Base-by-base conservation (phyloP, 2,888 invertebrate genomes). In the Phalangium opilio region DNA sequence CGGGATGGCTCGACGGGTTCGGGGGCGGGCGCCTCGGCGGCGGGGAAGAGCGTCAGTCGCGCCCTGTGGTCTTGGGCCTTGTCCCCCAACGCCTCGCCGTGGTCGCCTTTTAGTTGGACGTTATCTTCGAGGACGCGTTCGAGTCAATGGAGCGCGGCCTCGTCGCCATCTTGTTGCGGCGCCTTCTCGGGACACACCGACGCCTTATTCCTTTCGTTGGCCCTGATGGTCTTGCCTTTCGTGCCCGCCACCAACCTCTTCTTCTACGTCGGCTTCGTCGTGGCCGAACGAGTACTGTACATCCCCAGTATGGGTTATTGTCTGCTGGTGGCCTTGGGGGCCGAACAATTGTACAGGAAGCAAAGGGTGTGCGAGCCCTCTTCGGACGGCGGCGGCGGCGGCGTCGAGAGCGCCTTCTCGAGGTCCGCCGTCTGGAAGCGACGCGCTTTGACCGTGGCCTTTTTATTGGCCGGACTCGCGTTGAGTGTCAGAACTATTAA, bases 241-340 rank as follows among this genome's bases (percentile, higher is more conserved):
- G 74, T 95, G 62, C 95, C 93, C 55, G 93, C 95, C 54, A 83
- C 87, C 60, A 96, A 96, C 74, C 71, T 93, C 60, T 81, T 95
- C 69, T 91, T 93, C 73, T 93, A 95, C 69, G 95, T 96, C 51
- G 96, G 96, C 43, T 96, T 96, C 69, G 95, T 96, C 57, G 83
- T 95, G 47, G 96, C 95, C 50, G 96, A 96, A 70, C 76, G 95
- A 55, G 81, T 95, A 56, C 74, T 96, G 55, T 96, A 95, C 71
- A 77, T 95, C 67, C 93, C 95, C 44, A 91, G 90, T 70, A 85
- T 93, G 62, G 95, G 93, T 45, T 85, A 83, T 69, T 93, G 91
- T 70, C 75, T 95, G 60, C 71, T 93, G 55, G 72, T 91, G 51
- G 90, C 83, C 45, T 70, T 81, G 57, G 83, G 84, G 12, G 38